Base-by-base conservation (phyloP, 2,797 vertebrate species). In the Streptopelia turtur region DNA sequence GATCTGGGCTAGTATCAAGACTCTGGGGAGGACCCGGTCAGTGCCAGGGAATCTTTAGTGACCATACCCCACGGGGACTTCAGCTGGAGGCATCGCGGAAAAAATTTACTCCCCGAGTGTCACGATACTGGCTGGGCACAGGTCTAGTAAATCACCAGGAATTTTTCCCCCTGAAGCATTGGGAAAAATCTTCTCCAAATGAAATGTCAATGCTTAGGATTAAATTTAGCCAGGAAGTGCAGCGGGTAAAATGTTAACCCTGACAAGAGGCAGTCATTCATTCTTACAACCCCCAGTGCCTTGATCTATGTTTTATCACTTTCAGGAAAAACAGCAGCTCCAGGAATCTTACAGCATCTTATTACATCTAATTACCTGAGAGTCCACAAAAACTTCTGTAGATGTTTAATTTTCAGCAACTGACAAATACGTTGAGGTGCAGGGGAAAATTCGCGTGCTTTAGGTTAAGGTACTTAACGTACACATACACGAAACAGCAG, bases 1-100 rank as follows among this genome's bases (percentile, higher is more conserved):
- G 96, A 96, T 88, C 21, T 92, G 83, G 72, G 65, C 74, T 80
- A 87, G 66, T n/a, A 14, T 60, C 70, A 66, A 88, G 87, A 72
- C 91, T 87, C 75, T 80, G 66, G 70, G 85, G 85, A 95, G 90
- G 49, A 94, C 49, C 41, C 1, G 1, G 82, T 28, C 72, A 74
- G 24, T 57, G 60, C 81, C 87, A 88, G 47, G 43, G 87, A 92
- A 85, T 85, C 81, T 94, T 90, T 77, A 79, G 86, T 75, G 90
- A 90, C 88, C 17, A 3, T 63, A 80, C 45, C 37, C 53, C 77
- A 5, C 0, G 2, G 78, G 74, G 31, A 84, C 60, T 90, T 71
- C 23, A 18, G 64, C 68, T 89, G 74, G 83, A 90, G 68, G 75
- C 5, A 0, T 39, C 2, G 0, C 33, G 87, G 37, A 87, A 27